These are phyloP conservation scores for Drosophila atripex DNA, from an alignment of 2,888 invertebrate species.

Conservation along the genomic window DNA sequence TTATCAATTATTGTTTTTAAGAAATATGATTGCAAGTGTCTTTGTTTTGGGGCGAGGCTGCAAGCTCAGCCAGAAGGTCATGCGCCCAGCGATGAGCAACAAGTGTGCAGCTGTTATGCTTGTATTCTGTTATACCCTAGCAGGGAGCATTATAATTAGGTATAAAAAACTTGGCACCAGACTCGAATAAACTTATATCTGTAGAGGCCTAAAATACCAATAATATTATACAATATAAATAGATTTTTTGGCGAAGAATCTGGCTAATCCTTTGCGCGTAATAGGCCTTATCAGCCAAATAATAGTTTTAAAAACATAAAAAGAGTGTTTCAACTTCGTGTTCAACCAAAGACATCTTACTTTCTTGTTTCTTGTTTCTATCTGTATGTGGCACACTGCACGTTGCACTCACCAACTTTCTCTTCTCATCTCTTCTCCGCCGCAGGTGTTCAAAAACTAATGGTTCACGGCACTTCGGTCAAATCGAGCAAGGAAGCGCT, in stretches of 20 bases:
- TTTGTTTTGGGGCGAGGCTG: constrained; percentile 1
- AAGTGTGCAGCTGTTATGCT: constrained; percentile 18
- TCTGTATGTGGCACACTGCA: constrained; percentile 23
- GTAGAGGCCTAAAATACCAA: no score
- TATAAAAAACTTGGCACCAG: background rate
- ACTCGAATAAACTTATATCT: background rate
- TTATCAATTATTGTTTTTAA: background rate
- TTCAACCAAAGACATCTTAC: constrained; percentile 15
- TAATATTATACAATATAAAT: no score
- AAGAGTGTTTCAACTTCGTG: background rate
- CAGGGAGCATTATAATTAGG: background rate
- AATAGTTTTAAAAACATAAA: background rate
- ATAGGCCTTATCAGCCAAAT: no score
- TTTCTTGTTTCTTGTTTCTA: background rate
- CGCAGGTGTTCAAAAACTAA: constrained; percentile 95
- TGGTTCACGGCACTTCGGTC: constrained; percentile 96
- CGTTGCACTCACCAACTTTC: constrained; percentile 39
- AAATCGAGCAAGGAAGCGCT: constrained; percentile 95
- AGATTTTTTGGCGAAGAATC: no score
- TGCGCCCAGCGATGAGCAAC: constrained; percentile 29
- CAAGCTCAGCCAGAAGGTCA: background rate
- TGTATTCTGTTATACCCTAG: background rate
- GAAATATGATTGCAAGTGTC: background rate
- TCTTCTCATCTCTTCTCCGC: constrained; percentile 18
- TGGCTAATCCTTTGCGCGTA: no score